These are phyloP conservation scores for Remorina albescens DNA, from an alignment of 2,797 vertebrate genomes.

Conservation along the genomic window DNA sequence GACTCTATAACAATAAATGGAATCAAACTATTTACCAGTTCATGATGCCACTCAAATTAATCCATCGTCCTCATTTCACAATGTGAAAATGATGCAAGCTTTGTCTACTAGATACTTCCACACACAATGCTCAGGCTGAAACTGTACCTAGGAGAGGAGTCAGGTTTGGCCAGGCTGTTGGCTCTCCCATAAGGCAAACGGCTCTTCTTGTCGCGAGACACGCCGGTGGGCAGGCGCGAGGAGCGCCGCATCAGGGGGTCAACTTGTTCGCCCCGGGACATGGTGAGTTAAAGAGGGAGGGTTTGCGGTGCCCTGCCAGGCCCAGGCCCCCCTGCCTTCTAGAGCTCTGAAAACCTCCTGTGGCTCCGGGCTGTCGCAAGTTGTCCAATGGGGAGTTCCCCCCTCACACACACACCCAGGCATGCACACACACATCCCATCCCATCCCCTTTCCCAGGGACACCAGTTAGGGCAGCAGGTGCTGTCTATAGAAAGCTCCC, in stretches of 20 bases:
- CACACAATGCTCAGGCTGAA: conserved; percentile 18
- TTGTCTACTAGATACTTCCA: neutral
- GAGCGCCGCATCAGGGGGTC: conserved; percentile 73
- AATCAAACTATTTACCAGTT: conserved; percentile 65
- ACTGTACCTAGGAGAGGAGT: conserved; percentile 80
- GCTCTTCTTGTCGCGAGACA: conserved; percentile 78
- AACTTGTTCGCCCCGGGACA: conserved; percentile 76
- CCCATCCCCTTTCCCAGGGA: conserved; percentile 54
- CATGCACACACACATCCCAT: conserved; percentile 41
- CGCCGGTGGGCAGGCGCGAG: conserved; percentile 77
- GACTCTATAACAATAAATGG: neutral
- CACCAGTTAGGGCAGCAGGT: conserved; percentile 80
- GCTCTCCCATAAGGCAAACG: conserved; percentile 75
- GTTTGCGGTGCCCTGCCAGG: conserved; percentile 53
- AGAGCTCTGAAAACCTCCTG: conserved; percentile 53
- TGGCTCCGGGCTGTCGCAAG: conserved; percentile 64
- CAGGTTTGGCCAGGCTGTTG: conserved; percentile 51
- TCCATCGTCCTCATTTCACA: conserved; percentile 33
- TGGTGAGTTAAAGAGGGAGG: conserved; percentile 72
- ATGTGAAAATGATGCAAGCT: conserved; percentile 16
- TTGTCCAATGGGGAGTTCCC: conserved; percentile 69
- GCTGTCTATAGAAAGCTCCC: conserved; percentile 85
- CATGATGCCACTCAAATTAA: conserved; percentile 58
- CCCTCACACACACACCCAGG: conserved; percentile 28
- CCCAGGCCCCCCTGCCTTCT: conserved; percentile 55